A percentile compares a stretch with the other conserved stretches of the same genome.
These are phyloP conservation scores for Prosopocoilus inquinatus DNA, from an alignment of 2,888 invertebrate genomes.

Conservation along the genomic window DNA sequence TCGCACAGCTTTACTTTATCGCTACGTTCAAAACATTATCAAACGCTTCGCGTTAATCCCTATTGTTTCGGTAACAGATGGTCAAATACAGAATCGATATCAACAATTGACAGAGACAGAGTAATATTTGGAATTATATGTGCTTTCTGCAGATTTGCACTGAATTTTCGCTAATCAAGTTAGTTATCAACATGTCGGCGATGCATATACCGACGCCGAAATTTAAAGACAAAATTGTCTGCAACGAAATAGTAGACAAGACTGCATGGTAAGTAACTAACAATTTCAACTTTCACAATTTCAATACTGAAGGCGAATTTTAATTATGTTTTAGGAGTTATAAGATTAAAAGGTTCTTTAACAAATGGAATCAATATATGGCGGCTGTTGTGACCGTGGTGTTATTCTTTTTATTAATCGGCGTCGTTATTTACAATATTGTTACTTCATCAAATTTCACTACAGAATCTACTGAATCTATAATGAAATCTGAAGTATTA, in stretches of 20 bases:
- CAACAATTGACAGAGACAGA: too few species aligned
- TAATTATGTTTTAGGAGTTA: too few species aligned
- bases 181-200: background rate
- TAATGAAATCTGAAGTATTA: too few species aligned
- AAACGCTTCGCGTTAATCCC: too few species aligned
- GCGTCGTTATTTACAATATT: background rate
- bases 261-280: background rate
- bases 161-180: background rate
- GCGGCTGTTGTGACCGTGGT: background rate
- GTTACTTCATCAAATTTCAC: background rate
- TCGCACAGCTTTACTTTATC: too few species aligned
- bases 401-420: background rate
- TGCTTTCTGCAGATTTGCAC: background rate
- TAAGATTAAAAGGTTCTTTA: too few species aligned
- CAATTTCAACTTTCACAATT: background rate
- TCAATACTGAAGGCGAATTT: too few species aligned
- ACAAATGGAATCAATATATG: background rate
- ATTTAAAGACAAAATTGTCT: slow-evolving; percentile 1
- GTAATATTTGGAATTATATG: too few species aligned
- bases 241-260: background rate
- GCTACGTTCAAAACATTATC: too few species aligned
- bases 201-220: background rate
- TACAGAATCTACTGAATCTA: too few species aligned
- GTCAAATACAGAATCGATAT: too few species aligned
- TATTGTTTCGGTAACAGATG: too few species aligned